Base-by-base conservation (phyloP, 1,140 invertebrate species). In the Nixonia krombeini region DNA sequence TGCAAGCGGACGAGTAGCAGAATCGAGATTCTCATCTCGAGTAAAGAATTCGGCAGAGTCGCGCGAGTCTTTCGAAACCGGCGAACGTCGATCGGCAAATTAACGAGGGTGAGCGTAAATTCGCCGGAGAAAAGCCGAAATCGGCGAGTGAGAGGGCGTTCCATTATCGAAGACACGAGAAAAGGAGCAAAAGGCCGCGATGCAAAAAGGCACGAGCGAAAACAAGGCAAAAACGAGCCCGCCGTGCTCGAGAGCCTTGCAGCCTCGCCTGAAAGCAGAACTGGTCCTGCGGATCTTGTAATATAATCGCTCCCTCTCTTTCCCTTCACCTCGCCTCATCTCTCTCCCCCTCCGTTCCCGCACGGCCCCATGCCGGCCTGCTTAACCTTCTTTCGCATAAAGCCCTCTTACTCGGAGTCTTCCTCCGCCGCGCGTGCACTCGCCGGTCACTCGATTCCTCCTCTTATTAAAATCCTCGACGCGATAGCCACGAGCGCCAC, bases 71-170 rank as follows among this genome's bases (percentile, higher is more conserved):
- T 59, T 55, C 17, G 42, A 46, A 59, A 52, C 50, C 49, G 37
- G 18, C 29, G 16, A 61, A 53, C 35, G 52, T 44, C 46, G 53
- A 17, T 41, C 44, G 53, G 64, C 64, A 49, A 67, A 66, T 72
- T 66, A 74, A 71, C 58, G 57, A 74, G 68, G 61, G 58, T 55
- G 55, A 67, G 72, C 57, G 46, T 58, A 50, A 66, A 72, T 61
- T 50, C 53, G 52, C 15, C 49, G 46, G 58, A 69, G 62, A 66
- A 57, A 63, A 61, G 65, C 61, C 47, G 50, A 58, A 55, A 35
- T 53, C 35, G 38, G 50, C 59, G 47, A 64, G 61, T 38, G 47
- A 70, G 58, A 58, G 61, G 62, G 61, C 59, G 72, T 71, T 66
- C 53, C 65, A 70, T 56, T 70, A 70, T 57, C 45, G 57, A 57